Evolutionary conservation across 2,113 vertebrate species (phyloP), one percentile per base, ranked within the genome.

Genomic region (Lynx canadensis): DNA sequence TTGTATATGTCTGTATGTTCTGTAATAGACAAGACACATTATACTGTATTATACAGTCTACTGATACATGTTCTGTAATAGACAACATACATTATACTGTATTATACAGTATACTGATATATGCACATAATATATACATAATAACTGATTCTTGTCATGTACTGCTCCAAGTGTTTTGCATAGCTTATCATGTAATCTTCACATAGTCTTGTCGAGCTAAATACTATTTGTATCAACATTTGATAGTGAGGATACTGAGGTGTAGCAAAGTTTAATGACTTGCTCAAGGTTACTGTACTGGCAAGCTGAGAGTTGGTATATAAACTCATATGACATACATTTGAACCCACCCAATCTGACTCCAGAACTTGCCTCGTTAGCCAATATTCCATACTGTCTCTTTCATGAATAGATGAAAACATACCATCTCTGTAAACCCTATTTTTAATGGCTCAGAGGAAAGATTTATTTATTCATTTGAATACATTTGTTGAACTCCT

Each of bases 391-490:
- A 95, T 29, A 73, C 68, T 3, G 27, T 79, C 63, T 93, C 50
- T 65, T 7, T 45, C 14, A 73, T 65, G 63, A 91, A 71, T 31
- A 48, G 19, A 78, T 65, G 33, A 74, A 52, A 85, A 48, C 57
- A 48, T 48, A 31, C 73, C 11, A 85, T 66, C 15, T 38, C 84
- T 68, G 19, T 85, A 89, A 82, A 52, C 33, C 68, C 27, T 66
- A 57, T 38, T 78, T 91, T 76, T 84, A 80, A 80, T 81, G 74
- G 23, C 6, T 81, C 38, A 91, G 3, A 93, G 38, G 25, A 82
- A 94, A 94, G 23, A 89, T 66, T 92, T 85, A 85, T 57, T 91
- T 16, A 12, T 36, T 96, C 5, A 71, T 91, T 82, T 94, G 55
- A 95, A 31, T 38, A 15, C 38, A 23, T 57, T 88, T 50, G 7